A percentile compares a stretch with the other conserved stretches of the same genome.
phyloP scores from a whole-genome alignment of 2,888 invertebrate genomes.

The Eristalis intricaria region DNA sequence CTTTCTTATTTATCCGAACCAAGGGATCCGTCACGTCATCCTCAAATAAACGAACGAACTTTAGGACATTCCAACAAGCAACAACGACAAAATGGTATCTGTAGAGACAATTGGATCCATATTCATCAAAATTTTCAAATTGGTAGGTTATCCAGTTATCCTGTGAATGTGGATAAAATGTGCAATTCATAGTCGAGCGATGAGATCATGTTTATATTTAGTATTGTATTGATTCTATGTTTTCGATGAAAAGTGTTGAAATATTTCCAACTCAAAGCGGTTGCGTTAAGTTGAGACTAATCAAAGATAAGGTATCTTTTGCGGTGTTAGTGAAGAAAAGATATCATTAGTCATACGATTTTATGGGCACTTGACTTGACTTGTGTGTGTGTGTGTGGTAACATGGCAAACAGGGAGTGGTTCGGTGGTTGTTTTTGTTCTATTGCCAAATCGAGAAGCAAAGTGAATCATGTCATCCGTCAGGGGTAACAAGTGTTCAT shows the following conservation, averaged over 20 bases:
- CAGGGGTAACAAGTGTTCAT: neutral
- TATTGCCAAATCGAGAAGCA: constrained; percentile 28
- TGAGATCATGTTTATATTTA: constrained; percentile 20
- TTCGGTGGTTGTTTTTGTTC: constrained; percentile 2
- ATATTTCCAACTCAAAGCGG: constrained; percentile 4
- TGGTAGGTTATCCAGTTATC: constrained; percentile 83
- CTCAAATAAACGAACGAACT: neutral
- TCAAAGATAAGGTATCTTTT: constrained; percentile 55
- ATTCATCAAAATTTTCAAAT: constrained; percentile 90
- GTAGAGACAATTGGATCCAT: constrained; percentile 91
- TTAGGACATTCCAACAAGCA: constrained; percentile 19
- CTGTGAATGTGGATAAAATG: constrained; percentile 5
- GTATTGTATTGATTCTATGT: neutral
- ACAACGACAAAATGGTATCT: constrained; percentile 86
- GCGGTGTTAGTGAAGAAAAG: constrained; percentile 20
- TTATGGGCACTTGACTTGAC: neutral
- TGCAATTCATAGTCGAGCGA: neutral
- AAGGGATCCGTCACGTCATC: neutral
- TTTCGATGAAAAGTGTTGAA: constrained; percentile 22
- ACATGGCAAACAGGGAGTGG: constrained; percentile 60
- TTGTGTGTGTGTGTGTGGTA: constrained; percentile 8
- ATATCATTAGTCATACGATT: constrained; percentile 50
- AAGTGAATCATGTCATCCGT: neutral
- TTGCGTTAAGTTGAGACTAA: constrained; percentile 21
- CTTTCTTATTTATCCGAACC: neutral